A percentile compares a stretch with the other conserved stretches of the same genome.
Conservation (phyloP, 2,113 vertebrate genomes). For the Australoheros scitulus region DNA sequence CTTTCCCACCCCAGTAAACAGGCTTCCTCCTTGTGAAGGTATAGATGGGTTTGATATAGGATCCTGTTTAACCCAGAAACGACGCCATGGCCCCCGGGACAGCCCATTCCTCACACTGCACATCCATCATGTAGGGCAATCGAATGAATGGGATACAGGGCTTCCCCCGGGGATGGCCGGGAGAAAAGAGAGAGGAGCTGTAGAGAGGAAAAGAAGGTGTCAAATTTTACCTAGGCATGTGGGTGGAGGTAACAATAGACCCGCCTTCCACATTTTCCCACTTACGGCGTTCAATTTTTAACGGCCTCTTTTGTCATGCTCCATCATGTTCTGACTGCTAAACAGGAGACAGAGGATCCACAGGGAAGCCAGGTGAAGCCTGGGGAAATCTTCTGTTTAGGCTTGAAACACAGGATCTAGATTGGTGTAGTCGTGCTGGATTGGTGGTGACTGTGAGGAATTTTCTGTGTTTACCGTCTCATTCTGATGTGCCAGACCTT, state of each 20-base stretch:
- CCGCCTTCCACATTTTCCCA: constrained; percentile 65
- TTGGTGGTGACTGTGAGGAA: constrained; percentile 57
- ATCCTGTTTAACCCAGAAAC: constrained; percentile 80
- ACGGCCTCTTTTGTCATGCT: constrained; percentile 66
- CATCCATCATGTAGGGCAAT: constrained; percentile 78
- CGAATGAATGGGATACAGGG: constrained; percentile 72
- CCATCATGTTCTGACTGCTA: constrained; percentile 65
- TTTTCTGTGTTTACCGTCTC: constrained; percentile 69
- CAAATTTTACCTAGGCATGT: constrained; percentile 59
- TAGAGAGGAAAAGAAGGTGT: constrained; percentile 60
- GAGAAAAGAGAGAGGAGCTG: constrained; percentile 45
- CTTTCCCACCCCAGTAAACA: constrained; percentile 73
- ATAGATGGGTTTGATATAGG: constrained; percentile 74
- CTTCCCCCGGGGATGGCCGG: constrained; percentile 59
- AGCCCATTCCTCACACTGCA: constrained; percentile 71
- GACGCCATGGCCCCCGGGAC: constrained; percentile 64
- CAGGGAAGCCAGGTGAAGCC: constrained; percentile 56
- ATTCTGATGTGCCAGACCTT: constrained; percentile 67
- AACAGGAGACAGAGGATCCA: constrained; percentile 43
- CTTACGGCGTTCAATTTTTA: constrained; percentile 67
- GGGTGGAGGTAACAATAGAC: constrained; percentile 65
- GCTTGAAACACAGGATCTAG: constrained; percentile 63
- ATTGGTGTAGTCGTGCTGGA: constrained; percentile 67
- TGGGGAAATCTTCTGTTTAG: constrained; percentile 76
- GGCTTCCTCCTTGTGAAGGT: constrained; percentile 72